These are phyloP conservation scores for Drosophila pseudoananassae DNA, from an alignment of 1,140 invertebrate genomes.

Conservation along the genomic window DNA sequence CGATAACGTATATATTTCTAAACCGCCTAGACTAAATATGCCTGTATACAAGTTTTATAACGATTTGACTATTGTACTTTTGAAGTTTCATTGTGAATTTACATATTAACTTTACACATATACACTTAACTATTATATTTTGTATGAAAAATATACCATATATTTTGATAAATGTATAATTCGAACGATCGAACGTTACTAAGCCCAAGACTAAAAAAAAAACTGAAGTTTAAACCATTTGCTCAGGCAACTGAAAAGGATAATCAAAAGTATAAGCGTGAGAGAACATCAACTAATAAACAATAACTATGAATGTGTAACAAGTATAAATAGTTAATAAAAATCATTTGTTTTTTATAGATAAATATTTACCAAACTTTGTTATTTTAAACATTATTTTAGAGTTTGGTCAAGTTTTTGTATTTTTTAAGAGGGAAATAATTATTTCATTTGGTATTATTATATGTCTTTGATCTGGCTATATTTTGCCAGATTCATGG, in stretches of 20 bases:
- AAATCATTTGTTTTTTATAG: slow-evolving; percentile 42
- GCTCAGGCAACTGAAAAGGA: slow-evolving; percentile 65
- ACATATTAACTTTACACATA: slow-evolving; percentile 36
- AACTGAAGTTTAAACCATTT: slow-evolving; percentile 44
- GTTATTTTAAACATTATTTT: too few species aligned
- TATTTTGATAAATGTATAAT: slow-evolving; percentile 54
- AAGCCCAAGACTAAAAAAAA: slow-evolving; percentile 38
- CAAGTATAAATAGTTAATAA: slow-evolving; percentile 44
- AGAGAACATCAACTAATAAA: slow-evolving; percentile 15
- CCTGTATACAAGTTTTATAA: slow-evolving; percentile 28
- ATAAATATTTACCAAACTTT: not conserved
- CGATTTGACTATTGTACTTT: slow-evolving; percentile 57
- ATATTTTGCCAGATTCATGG: too few species aligned
- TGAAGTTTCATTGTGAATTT: slow-evolving; percentile 61
- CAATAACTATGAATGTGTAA: slow-evolving; percentile 25
- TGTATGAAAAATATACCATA: slow-evolving; percentile 34
- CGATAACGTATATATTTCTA: slow-evolving; percentile 3
- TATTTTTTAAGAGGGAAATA: too few species aligned
- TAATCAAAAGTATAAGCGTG: slow-evolving; percentile 62
- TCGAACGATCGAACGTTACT: slow-evolving; percentile 15
- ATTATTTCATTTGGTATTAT: too few species aligned
- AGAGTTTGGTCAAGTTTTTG: too few species aligned
- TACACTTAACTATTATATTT: slow-evolving; percentile 30
- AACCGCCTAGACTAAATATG: slow-evolving; percentile 14
- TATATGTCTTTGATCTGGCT: too few species aligned